Evolutionary conservation across 1,140 invertebrate genomes (phyloP).

Genomic region (Triops cancriformis): DNA sequence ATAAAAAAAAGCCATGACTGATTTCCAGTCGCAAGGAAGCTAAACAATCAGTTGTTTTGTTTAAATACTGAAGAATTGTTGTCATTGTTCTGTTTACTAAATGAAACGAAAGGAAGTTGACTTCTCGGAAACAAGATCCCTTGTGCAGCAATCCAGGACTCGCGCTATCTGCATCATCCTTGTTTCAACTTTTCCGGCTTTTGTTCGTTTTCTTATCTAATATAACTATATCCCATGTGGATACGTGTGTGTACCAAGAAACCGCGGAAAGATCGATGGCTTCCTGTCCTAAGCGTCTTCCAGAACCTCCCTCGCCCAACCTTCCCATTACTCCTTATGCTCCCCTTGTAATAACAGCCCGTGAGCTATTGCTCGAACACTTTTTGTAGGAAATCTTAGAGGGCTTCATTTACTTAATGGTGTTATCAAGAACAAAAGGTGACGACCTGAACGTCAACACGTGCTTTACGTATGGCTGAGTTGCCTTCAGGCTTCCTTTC

Average conservation of each 20-base stretch:
- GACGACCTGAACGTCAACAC: background rate
- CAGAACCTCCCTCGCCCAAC: background rate
- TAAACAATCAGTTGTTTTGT: too few relatives aligned
- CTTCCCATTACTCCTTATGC: background rate
- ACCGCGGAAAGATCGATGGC: background rate
- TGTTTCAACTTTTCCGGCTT: background rate
- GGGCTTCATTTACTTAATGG: background rate
- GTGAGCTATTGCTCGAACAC: background rate
- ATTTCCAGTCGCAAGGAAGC: too few relatives aligned
- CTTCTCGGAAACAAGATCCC: too few relatives aligned
- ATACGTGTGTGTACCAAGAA: background rate
- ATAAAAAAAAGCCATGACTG: too few relatives aligned
- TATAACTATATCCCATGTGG: background rate
- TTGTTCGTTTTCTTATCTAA: background rate
- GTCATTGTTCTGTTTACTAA: too few relatives aligned
- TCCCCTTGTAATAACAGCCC: background rate
- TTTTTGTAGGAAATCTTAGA: background rate
- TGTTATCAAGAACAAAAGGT: conserved; percentile 7
- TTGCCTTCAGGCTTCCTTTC: background rate
- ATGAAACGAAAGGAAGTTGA: too few relatives aligned
- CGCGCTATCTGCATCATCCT: too few relatives aligned
- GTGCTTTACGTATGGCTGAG: background rate
- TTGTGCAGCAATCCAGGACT: too few relatives aligned
- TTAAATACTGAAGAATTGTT: too few relatives aligned
- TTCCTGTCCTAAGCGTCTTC: background rate